Base-by-base conservation (phyloP, 2,797 vertebrate species). In the Vespertilio murinus region DNA sequence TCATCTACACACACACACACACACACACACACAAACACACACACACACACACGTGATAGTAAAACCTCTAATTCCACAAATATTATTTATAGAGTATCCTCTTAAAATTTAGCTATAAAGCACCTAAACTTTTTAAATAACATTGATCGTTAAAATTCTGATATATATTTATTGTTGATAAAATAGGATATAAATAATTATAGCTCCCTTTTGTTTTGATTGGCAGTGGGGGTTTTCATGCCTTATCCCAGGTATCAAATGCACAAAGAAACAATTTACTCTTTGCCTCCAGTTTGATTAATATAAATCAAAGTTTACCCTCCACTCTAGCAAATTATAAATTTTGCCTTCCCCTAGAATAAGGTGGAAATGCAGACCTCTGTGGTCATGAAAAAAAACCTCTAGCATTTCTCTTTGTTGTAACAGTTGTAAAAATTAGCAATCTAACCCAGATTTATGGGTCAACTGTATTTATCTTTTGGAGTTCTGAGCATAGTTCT, bases 161-260 rank as follows among this genome's bases (percentile, higher is more conserved):
- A 47, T n/a, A 40, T 69, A 52, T 45, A n/a, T 90, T 67, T 77
- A 47, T 28, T 90, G 4, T 47, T 86, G 16, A 49, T 42, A 88
- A 94, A 93, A 75, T 61, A 87, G 28, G 2, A 86, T 93, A 81
- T 12, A 90, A 88, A 42, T 52, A 80, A 90, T 90, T 88, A 75
- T 5, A 88, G 61, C 23, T 67, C 33, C 11, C 18, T 70, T 94
- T 69, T 56, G 54, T 30, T 93, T 59, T 80, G 18, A 56, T 20
- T 93, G 38, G 74, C 18, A 49, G 8, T 61, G 2, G 17, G 4
- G 54, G 61, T 12, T 75, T 83, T 88, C 40, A 64, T 81, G 28
- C 25, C 61, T 94, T 90, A 82, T 40, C 3, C 16, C 30, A 69
- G 33, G 14, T 47, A 70, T 84, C 83, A 96, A 52, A 86, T 40